Conservation (phyloP, 2,113 vertebrate species). For the Benitochromis conjunctus region DNA sequence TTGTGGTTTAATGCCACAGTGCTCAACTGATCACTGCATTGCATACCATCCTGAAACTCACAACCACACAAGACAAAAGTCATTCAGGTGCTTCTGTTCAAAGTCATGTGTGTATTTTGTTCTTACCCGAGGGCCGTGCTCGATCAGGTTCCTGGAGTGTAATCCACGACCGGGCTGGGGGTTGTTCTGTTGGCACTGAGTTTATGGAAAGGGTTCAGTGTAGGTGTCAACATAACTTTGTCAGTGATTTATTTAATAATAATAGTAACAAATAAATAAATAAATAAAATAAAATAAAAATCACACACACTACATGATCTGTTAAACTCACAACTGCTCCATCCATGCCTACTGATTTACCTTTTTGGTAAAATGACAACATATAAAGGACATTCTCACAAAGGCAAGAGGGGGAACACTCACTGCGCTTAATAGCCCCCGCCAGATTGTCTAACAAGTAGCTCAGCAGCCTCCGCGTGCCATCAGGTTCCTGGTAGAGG, state of each 20-base stretch:
- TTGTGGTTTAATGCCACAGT: background rate
- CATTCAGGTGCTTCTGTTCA: background rate
- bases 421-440: conserved; percentile 96
- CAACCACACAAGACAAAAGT: background rate
- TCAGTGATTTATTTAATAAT: background rate
- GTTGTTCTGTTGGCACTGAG: conserved; percentile 90
- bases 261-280: background rate
- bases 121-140: conserved; percentile 84
- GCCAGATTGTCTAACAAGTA: conserved; percentile 99
- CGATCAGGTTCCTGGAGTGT: conserved; percentile 91
- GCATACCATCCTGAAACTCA: background rate
- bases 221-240: background rate
- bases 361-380: background rate
- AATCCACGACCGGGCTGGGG: conserved; percentile 95
- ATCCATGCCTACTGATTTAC: background rate
- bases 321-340: background rate
- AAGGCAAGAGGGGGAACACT: conserved; percentile 61
- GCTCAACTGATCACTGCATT: background rate
- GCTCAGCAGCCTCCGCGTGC: conserved; percentile 93
- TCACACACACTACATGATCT: background rate
- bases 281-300: accelerated
- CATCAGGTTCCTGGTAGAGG: conserved; percentile 97
- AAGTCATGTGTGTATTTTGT: background rate
- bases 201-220: background rate
- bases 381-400: background rate